Evolutionary conservation across 2,797 vertebrate species (phyloP), one percentile per base, ranked within the genome.

Genomic region (Oryzias sinensis): DNA sequence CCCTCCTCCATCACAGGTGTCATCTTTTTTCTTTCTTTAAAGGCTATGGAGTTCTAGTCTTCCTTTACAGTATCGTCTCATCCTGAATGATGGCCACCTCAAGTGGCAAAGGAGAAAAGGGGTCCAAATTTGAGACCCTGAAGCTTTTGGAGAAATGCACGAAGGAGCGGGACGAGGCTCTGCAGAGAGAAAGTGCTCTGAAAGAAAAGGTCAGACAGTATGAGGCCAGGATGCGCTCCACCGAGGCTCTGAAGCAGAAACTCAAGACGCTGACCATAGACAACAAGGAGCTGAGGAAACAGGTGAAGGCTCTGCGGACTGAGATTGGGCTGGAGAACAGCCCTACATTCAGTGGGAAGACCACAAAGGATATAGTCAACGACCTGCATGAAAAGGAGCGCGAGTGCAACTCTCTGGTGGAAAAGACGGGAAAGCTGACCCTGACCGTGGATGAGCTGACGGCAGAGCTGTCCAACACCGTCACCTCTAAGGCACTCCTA

Each of bases 71-170:
- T 70, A 67, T 2, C 13, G 11, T 46, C 11, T 45, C 16, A 2
- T 48, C 48, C 17, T 4, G 6, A 14, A 84, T 25, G 53, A 93
- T 93, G 92, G 90, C 91, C 22, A 42, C 81, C 13, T 78, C 84
- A 43, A 87, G 68, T 70, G 83, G 72, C 11, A 91, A 86, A 77
- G 60, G 56, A 54, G 89, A 91, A 65, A 89, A 91, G 53, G 55
- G 87, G 20, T 91, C 89, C 25, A 89, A 91, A 72, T 89, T 90
- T 63, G 92, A 94, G 82, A 88, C 87, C 3, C 72, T 90, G 45
- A 93, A 90, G 65, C 90, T 91, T 64, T 65, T 94, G 70, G 91
- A 93, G 66, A 93, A 90, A 76, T 93, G 88, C 77, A 86, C 86
- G 20, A 91, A 89, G 57, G 93, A 94, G 58, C 80, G 92, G 79